Base-by-base conservation (phyloP, 2,888 invertebrate species). In the Sminthurinus aureus region DNA sequence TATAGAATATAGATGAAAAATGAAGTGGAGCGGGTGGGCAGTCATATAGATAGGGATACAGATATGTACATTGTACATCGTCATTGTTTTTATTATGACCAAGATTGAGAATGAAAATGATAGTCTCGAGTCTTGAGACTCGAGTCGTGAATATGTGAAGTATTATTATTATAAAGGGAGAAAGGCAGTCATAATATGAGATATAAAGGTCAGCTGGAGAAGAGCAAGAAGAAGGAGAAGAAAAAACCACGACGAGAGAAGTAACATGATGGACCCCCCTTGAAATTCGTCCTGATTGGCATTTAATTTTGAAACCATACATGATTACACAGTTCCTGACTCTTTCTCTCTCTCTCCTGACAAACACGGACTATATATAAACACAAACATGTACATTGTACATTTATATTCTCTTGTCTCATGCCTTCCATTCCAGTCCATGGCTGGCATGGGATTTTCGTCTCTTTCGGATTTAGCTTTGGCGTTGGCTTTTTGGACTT, bases 321-420 rank as follows among this genome's bases (percentile, higher is more conserved):
- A 71, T 71, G 71, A 71, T 71, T 71, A 71, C 71, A 71, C 71
- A 71, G 71, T 71, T 71, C 71, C 71, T 71, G 71, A 71, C 71
- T 69, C 69, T 69, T 20, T 69, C 69, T 71, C 71, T 71, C 71
- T 71, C 71, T 71, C 22, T 15, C 71, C 26, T 58, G 58, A 58
- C 58, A 58, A 58, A 13, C 58, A 58, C 58, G 9, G 9, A 13
- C 58, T 58, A 58, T 58, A 58, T 58, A 58, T 58, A 58, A 18
- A 18, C 58, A 58, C 58, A 58, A 8, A 52, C 52, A 18, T 38
- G 38, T 38, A 38, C 38, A 38, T 38, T 38, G 38, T 38, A 38
- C 38, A 38, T 38, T 1, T 38, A 38, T 1, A 6, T 18, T 58
- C 58, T 58, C 58, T 58, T 58, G 58, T 58, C 58, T 58, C 58